Base-by-base conservation (phyloP, 2,113 vertebrate species). In the Hippolais icterina region DNA sequence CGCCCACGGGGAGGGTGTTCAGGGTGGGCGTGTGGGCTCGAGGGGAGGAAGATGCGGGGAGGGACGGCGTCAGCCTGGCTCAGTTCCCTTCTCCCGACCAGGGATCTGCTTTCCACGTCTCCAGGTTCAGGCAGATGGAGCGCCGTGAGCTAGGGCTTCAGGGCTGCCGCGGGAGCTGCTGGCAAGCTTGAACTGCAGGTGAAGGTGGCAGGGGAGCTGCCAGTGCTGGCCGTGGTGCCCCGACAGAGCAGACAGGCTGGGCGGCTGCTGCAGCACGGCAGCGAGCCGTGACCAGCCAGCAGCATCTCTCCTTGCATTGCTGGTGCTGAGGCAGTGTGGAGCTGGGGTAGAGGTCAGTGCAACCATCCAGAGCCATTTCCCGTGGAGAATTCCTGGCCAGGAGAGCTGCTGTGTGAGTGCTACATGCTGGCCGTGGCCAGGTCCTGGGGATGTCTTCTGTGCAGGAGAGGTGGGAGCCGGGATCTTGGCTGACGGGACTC, bases 261-360 rank as follows among this genome's bases (percentile, higher is more conserved):
- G 74, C 2, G 53, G 47, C 35, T 1, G 3, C 87, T 53, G 60
- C 56, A 28, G 86, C 53, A 46, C 39, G 0, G 2, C 79, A 66
- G 81, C 57, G 15, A 83, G 57, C 87, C 66, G 42, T 0, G 15
- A 16, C 72, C 7, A 2, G 80, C 44, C 71, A 41, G 87, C 89
- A 89, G 77, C 72, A 24, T 50, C 77, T 91, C 87, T 93, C 83
- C 81, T 96, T 92, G 83, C 91, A 89, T 87, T 94, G 91, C 96
- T 95, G 95, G 93, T 96, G 83, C 95, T 91, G 93, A 95, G 93
- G 91, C 95, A 91, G 91, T 89, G 93, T 84, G 72, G 80, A 96
- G 83, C 83, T 91, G 84, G 93, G 83, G 71, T 94, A n/a, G 61
- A 89, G 50, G 72, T 93, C 77, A 37, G 33, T 31, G 68, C 72